A percentile compares a stretch with the other conserved stretches of the same genome.
Conservation (phyloP, 2,888 invertebrate species). For the Phragmatobia fuliginosa region DNA sequence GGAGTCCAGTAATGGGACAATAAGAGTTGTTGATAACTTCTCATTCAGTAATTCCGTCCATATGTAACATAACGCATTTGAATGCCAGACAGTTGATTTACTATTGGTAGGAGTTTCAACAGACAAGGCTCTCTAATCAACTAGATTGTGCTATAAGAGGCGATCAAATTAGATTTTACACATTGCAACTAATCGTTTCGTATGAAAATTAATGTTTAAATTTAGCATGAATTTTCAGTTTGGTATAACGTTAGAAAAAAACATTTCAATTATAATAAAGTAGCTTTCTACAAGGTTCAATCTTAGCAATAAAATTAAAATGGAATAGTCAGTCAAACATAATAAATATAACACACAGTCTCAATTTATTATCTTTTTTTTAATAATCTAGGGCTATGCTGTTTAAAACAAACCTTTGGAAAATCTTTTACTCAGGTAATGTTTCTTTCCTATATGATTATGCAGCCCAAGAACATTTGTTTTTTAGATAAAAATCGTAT, state of each 20-base stretch:
- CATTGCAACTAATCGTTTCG: constrained; percentile 15
- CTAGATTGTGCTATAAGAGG: constrained; percentile 32
- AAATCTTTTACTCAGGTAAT: background rate
- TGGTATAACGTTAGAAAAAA: too few relatives aligned
- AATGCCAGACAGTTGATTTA: background rate
- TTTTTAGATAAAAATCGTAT: constrained; percentile 42
- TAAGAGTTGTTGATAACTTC: background rate
- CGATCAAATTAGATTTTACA: constrained; percentile 27
- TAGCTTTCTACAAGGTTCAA: too few relatives aligned
- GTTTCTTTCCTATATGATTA: background rate
- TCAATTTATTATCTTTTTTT: too few relatives aligned
- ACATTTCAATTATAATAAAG: too few relatives aligned
- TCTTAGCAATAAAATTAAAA: too few relatives aligned
- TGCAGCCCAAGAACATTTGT: too few relatives aligned
- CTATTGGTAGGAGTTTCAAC: constrained; percentile 18
- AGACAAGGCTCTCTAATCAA: constrained; percentile 34
- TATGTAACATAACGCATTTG: constrained; percentile 6
- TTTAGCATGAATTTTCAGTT: too few relatives aligned
- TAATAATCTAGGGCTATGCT: too few relatives aligned
- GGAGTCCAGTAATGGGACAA: too few relatives aligned
- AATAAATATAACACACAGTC: too few relatives aligned
- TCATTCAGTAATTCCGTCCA: background rate
- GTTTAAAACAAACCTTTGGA: background rate
- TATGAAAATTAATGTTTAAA: background rate
- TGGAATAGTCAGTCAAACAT: too few relatives aligned